Percentiles rank a stretch among this genome's conserved stretches.
These are phyloP conservation scores for Stegastes partitus DNA, from an alignment of 2,113 vertebrate species.

Conservation along the genomic window DNA sequence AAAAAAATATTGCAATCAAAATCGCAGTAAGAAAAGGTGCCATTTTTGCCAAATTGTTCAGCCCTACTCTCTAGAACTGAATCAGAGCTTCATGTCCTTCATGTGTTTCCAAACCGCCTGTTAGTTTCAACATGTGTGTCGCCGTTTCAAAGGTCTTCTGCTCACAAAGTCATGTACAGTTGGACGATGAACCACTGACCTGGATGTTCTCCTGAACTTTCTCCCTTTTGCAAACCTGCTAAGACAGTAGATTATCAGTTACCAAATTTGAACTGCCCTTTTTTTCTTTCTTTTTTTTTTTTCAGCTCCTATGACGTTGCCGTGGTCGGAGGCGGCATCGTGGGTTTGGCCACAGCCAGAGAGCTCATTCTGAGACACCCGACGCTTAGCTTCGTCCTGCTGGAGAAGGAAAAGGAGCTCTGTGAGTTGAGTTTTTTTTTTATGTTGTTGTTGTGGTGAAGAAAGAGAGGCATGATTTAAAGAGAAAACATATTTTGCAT, in stretches of 20 bases:
- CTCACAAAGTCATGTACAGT: background rate
- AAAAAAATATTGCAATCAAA: no score
- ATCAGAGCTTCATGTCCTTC: background rate
- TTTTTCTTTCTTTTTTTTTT: background rate
- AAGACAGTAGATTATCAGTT: background rate
- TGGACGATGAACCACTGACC: slow-evolving; percentile 57
- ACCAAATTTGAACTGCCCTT: background rate
- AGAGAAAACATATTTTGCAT: no score
- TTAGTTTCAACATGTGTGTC: background rate
- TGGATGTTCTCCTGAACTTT: slow-evolving; percentile 10
- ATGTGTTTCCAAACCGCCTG: background rate
- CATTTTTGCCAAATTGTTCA: no score
- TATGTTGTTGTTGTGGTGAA: background rate
- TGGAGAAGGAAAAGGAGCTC: slow-evolving; percentile 94
- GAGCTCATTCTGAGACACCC: slow-evolving; percentile 90
- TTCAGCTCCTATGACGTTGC: slow-evolving; percentile 88
- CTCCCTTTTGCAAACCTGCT: background rate
- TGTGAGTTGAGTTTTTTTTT: slow-evolving; percentile 78
- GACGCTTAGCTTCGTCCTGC: slow-evolving; percentile 86
- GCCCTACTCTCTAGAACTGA: no score
- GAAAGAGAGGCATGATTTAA: no score
- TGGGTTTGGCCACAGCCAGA: slow-evolving; percentile 92
- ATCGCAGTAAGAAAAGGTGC: no score
- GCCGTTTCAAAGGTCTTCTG: slow-evolving; percentile 53
- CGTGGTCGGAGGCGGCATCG: slow-evolving; percentile 92